Percentiles rank a stretch among this genome's conserved stretches.
Conservation (phyloP, 2,113 vertebrate species). For the Kobus ellipsiprymnus region DNA sequence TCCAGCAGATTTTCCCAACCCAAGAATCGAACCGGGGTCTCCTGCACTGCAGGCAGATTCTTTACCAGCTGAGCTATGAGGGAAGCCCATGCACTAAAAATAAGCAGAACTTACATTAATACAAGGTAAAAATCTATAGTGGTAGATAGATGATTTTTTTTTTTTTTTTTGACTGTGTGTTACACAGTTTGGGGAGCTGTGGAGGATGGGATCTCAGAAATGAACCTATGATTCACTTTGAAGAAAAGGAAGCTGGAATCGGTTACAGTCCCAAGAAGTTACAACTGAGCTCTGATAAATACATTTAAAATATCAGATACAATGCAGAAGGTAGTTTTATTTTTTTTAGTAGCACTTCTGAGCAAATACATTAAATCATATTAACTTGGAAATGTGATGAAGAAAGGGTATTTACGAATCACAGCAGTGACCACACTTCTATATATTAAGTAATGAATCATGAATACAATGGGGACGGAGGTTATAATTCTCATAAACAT, state of each 20-base stretch:
- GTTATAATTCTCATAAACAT: neutral
- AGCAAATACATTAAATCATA: neutral
- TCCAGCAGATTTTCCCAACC: neutral
- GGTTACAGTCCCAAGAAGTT: neutral
- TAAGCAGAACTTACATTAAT: neutral
- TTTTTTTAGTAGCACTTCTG: neutral
- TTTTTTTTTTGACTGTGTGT: neutral
- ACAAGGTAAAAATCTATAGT: neutral
- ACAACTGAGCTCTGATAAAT: neutral
- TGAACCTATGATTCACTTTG: neutral
- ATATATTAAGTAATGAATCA: neutral
- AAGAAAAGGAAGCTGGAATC: neutral
- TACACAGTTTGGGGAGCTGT: neutral
- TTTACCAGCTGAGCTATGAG: neutral
- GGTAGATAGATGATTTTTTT: neutral
- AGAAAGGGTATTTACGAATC: neutral
- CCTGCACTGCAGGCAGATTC: neutral
- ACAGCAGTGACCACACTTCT: neutral
- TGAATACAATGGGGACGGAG: neutral
- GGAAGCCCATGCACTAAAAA: neutral
- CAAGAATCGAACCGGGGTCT: neutral
- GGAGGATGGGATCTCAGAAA: neutral
- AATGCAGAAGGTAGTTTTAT: neutral
- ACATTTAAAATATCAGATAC: neutral
- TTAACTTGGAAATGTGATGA: neutral